Evolutionary conservation across 2,113 vertebrate species (phyloP), one percentile per base, ranked within the genome.

Genomic region (Oreochromis tanganicae): DNA sequence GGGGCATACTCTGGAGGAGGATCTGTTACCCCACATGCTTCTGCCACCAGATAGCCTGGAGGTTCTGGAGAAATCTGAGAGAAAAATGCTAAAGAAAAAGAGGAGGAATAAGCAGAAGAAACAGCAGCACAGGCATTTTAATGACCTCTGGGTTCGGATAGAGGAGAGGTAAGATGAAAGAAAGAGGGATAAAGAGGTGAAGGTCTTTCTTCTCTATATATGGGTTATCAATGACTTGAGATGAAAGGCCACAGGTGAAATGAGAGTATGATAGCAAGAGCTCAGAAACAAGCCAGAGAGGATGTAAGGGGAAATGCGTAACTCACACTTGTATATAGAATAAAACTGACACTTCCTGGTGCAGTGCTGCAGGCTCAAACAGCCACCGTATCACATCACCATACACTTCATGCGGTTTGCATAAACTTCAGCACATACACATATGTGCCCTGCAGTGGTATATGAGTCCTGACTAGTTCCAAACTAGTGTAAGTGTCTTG

Each of bases 101-200:
- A 90, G 88, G 86, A 95, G 95, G 78, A 88, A 95, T 86, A 96
- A 96, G 56, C 96, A 96, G 84, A 95, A 96, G 92, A 97, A 96
- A 48, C 96, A 96, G 87, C 86, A 94, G 5, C 94, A 97, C 54
- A 83, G 96, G 3, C 97, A 98, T 89, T 98, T 98, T 82, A 98
- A 96, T 0, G 96, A 98, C 88, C 97, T 98, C 55, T 98, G 97
- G 97, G 96, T 98, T 87, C 94, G 95, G 78, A 95, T 98, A 46
- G 96, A 97, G 88, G 97, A 97, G 87, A 98, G 97, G 97, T 97
- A 92, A 92, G 93, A 63, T 4, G 12, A 56, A 48, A 11, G 55
- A 38, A 19, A 16, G 29, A 3, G 11, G 41, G 6, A 43, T 75
- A 75, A 34, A 41, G 8, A 19, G 6, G 24, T 43, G 52, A 57